Evolutionary conservation across 2,113 vertebrate species (phyloP).

Genomic region (Rhipidura dahli): DNA sequence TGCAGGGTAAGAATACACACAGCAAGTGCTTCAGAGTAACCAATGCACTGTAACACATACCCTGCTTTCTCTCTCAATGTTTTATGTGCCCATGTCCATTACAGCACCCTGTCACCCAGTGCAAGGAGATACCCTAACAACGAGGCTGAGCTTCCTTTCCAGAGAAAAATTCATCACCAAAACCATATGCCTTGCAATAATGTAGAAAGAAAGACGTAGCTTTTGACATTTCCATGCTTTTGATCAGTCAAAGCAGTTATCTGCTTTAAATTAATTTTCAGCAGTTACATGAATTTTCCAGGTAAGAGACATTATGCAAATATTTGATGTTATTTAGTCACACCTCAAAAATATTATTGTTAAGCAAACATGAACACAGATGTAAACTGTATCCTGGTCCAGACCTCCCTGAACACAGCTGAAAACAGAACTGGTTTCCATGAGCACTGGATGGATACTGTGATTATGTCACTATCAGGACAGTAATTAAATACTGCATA

Average conservation of each 20-base stretch:
- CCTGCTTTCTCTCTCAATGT: background rate
- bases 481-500: slow-evolving; percentile 42
- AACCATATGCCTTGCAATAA: background rate
- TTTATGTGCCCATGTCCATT: background rate
- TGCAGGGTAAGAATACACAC: background rate
- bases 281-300: background rate
- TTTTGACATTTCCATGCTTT: background rate
- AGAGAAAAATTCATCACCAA: background rate
- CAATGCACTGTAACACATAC: background rate
- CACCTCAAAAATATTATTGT: background rate
- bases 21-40: background rate
- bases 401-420: background rate
- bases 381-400: background rate
- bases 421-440: background rate
- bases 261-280: background rate
- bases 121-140: background rate
- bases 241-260: background rate
- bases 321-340: background rate
- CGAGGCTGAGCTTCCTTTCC: background rate
- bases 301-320: background rate
- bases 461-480: slow-evolving; percentile 13
- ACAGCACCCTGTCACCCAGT: background rate
- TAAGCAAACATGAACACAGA: background rate
- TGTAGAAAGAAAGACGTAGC: background rate
- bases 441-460: background rate